These are phyloP conservation scores for Aricia agestis DNA, from an alignment of 1,140 invertebrate genomes.

Conservation along the genomic window DNA sequence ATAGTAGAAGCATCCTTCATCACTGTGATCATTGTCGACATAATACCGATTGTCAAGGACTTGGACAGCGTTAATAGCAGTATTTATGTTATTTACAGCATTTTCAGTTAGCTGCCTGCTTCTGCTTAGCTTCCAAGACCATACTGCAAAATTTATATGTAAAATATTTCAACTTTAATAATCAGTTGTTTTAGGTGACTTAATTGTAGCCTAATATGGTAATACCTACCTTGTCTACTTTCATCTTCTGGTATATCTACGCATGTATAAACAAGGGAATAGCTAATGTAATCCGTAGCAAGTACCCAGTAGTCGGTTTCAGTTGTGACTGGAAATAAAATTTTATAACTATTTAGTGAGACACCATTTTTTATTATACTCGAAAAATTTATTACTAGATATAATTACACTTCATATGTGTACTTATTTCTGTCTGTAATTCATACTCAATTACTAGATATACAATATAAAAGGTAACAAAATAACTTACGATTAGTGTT, in stretches of 20 bases:
- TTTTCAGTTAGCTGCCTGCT: constrained; percentile 32
- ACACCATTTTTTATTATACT: no score
- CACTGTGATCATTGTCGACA: constrained; percentile 33
- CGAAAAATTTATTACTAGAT: no score
- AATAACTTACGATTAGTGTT: constrained; percentile 45
- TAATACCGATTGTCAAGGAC: constrained; percentile 48
- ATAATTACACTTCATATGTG: no score
- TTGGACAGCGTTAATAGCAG: constrained; percentile 33
- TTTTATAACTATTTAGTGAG: no score
- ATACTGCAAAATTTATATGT: constrained; percentile 45
- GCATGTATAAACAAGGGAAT: constrained; percentile 48
- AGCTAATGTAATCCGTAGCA: constrained; percentile 42
- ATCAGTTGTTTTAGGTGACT: no score
- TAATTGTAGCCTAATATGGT: no score
- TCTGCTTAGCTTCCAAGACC: constrained; percentile 57
- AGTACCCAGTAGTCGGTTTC: constrained; percentile 43
- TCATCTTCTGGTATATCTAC: constrained; percentile 33
- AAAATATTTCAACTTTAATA: no score
- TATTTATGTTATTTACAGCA: constrained; percentile 38
- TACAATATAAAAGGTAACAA: neutral
- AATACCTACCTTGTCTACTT: constrained; percentile 40
- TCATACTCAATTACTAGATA: no score
- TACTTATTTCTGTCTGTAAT: no score
- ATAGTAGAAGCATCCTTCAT: constrained; percentile 51
- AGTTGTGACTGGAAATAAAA: constrained; percentile 37